Percentiles rank a stretch among this genome's conserved stretches.
phyloP scores from a whole-genome alignment of 2,113 vertebrate species.

The Microtus montanus region DNA sequence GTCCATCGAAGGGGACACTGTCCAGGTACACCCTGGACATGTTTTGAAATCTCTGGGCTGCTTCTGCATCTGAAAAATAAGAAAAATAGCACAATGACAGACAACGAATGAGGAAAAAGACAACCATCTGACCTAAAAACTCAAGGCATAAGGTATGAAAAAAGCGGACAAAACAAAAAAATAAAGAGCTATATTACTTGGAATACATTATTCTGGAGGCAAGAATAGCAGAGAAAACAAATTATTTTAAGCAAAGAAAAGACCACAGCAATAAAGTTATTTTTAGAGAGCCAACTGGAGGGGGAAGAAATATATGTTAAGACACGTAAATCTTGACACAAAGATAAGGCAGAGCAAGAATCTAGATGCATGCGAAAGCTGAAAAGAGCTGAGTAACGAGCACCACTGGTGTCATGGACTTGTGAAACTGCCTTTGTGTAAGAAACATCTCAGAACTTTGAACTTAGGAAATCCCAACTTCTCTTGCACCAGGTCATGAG shows the following conservation, averaged over 20 bases:
- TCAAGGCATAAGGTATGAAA: slow-evolving; percentile 69
- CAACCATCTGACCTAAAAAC: slow-evolving; percentile 68
- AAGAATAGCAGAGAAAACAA: slow-evolving; percentile 67
- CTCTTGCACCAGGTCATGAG: slow-evolving; percentile 75
- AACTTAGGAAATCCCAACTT: slow-evolving; percentile 78
- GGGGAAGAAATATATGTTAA: slow-evolving; percentile 46
- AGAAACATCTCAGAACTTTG: slow-evolving; percentile 78
- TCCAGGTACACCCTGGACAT: slow-evolving; percentile 75
- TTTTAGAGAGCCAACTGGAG: slow-evolving; percentile 61
- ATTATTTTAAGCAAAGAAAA: slow-evolving; percentile 74
- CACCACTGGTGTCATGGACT: slow-evolving; percentile 49
- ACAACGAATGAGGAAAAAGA: slow-evolving; percentile 74
- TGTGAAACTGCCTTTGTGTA: slow-evolving; percentile 69
- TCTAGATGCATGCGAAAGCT: slow-evolving; percentile 60
- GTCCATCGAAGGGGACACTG: slow-evolving; percentile 77
- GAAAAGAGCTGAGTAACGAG: slow-evolving; percentile 66
- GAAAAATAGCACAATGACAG: slow-evolving; percentile 81
- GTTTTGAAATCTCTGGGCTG: slow-evolving; percentile 80
- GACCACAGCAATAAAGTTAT: slow-evolving; percentile 62
- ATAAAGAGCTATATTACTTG: slow-evolving; percentile 66
- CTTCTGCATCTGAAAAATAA: slow-evolving; percentile 83
- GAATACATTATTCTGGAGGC: slow-evolving; percentile 60
- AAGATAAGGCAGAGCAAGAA: slow-evolving; percentile 68
- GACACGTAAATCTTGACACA: slow-evolving; percentile 70
- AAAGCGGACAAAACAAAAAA: slow-evolving; percentile 70